These are phyloP conservation scores for Lagodon rhomboides DNA, from an alignment of 2,797 vertebrate genomes.

Conservation along the genomic window DNA sequence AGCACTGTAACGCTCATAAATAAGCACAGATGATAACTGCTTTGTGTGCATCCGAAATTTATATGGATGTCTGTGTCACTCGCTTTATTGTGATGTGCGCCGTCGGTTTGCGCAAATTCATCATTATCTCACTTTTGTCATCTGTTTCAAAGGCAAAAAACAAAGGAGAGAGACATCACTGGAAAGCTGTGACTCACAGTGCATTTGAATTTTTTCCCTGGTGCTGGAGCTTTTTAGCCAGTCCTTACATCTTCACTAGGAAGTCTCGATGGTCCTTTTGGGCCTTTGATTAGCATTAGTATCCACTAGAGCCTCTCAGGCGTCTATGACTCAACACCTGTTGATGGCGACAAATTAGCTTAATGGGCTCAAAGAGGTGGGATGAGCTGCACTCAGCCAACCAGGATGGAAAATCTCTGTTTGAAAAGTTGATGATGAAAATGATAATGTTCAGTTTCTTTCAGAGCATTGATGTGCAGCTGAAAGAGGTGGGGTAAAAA, in stretches of 20 bases:
- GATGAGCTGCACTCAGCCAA: slow-evolving; percentile 43
- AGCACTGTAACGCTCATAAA: slow-evolving; percentile 61
- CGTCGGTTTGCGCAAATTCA: slow-evolving; percentile 29
- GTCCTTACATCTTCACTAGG: slow-evolving; percentile 50
- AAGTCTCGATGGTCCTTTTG: slow-evolving; percentile 59
- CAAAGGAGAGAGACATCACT: slow-evolving; percentile 38
- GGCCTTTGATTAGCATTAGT: slow-evolving; percentile 72
- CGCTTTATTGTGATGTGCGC: slow-evolving; percentile 37
- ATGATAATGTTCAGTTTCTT: neutral
- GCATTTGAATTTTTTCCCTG: slow-evolving; percentile 32
- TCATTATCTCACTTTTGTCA: slow-evolving; percentile 37
- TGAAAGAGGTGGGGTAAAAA: neutral
- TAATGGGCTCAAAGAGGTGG: slow-evolving; percentile 61
- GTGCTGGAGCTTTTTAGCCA: slow-evolving; percentile 49
- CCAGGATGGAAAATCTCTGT: slow-evolving; percentile 12
- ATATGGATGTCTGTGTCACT: slow-evolving; percentile 40
- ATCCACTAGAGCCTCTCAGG: slow-evolving; percentile 71
- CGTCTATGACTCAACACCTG: slow-evolving; percentile 64
- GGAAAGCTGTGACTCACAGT: slow-evolving; percentile 44
- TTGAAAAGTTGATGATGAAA: slow-evolving; percentile 38
- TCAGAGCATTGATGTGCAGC: neutral
- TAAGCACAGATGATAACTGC: slow-evolving; percentile 47
- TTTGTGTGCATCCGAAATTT: slow-evolving; percentile 30
- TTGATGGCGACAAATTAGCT: slow-evolving; percentile 61
- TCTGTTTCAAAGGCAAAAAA: slow-evolving; percentile 49